Evolutionary conservation across 2,888 invertebrate genomes (phyloP), one percentile per base, ranked within the genome.

Genomic region (Hetaerina titia): DNA sequence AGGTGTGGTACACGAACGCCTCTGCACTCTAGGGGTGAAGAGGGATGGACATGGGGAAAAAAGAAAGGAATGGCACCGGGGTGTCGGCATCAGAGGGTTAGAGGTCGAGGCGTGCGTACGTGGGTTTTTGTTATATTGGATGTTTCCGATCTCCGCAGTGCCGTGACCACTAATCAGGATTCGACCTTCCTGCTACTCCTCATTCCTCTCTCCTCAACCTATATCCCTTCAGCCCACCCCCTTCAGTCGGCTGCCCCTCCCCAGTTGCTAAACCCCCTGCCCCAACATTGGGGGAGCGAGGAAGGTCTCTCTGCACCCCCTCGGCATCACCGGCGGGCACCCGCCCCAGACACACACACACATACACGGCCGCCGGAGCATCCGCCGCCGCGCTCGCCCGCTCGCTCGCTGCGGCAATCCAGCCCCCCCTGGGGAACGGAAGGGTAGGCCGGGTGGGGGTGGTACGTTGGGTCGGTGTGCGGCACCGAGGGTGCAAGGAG

Each of bases 61-160:
- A 19, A 56, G 58, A 5, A 22, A 57, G 22, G 9, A 19, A 7
- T 57, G 56, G 88, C 2, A 17, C 45, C 45, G 89, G 92, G 69
- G 63, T 22, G 57, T 31, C 4, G 90, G 64, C 1, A 9, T 0
- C 69, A 7, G 64, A 69, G 69, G 56, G 56, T 64, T n/a, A 69
- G 92, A 74, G 69, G 90, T 64, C 31, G 45, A 63, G 90, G 56
- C 92, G 92, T 92, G 92, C 92, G 92, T 92, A 92, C 92, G 74
- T 69, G 22, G 92, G 92, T 92, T 92, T 92, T 92, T 92, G 92
- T 69, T 69, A 92, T 92, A 92, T 92, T 92, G 92, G 92, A 92
- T 69, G 74, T 92, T 92, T 92, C 92, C 92, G 92, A 92, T 92
- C 92, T 92, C 92, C 92, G 92, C 92, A 92, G 92, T 92, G 92